Evolutionary conservation across 2,888 invertebrate species (phyloP), one percentile per base, ranked within the genome.

Genomic region (Cantharis nigra): DNA sequence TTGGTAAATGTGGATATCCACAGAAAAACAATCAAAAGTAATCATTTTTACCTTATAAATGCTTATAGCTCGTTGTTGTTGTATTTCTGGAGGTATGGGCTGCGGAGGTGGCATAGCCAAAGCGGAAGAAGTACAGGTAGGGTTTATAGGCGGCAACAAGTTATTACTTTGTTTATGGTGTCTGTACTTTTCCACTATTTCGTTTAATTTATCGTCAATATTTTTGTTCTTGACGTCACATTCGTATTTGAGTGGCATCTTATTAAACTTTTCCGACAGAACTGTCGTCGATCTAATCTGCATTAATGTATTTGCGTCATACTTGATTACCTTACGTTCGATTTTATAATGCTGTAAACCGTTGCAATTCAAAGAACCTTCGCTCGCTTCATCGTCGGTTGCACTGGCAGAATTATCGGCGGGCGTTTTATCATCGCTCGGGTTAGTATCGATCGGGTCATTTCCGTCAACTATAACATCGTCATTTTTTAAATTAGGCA

Each of bases 81-180:
- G 95, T 74, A 97, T 95, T 88, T 96, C 96, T 0, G 94, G 94
- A 3, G 95, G 94, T 7, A 95, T 92, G 1, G 94, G 93, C 84
- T 94, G 94, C 7, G 92, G 91, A n/a, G 92, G 91, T 69, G 92
- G 90, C 26, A 87, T 80, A n/a, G 81, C 3, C 11, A 13, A 80
- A 26, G 83, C 82, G 23, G 80, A 23, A 7, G 71, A 74, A 9
- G 63, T 30, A 49, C 28, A 82, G 80, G 89, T 89, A 5, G 88
- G 87, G 80, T 87, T 89, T 20, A 85, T 81, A n/a, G 86, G 82
- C 64, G 18, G 62, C 30, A 72, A 23, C 3, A 79, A 63, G 26
- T 80, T 77, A 49, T 82, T 80, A 63, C 79, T 89, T 75, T 89
- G 89, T 83, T 91, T 91, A 72, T 89, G 87, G 78, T 89, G 88